These are phyloP conservation scores for Lasioglossum albipes DNA, from an alignment of 1,140 invertebrate genomes.

Conservation along the genomic window DNA sequence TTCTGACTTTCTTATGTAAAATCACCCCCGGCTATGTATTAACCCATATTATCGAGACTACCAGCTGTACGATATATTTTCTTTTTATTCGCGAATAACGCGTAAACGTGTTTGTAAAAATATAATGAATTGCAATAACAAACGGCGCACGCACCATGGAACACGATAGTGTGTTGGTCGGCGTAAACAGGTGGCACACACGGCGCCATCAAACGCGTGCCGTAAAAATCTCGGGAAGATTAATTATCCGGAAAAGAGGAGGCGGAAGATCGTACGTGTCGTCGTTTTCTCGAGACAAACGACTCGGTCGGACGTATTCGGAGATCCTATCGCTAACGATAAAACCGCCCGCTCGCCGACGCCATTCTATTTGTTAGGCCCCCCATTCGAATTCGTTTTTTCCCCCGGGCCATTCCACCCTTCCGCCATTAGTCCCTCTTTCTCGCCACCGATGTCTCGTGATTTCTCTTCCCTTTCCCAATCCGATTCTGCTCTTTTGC, in stretches of 20 bases:
- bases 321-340: constrained; percentile 59
- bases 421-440: constrained; percentile 21
- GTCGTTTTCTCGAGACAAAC: constrained; percentile 60
- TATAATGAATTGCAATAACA: no score
- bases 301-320: constrained; percentile 52
- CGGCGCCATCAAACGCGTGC: background rate
- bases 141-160: no score
- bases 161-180: background rate
- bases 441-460: constrained; percentile 13
- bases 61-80: no score
- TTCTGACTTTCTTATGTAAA: no score
- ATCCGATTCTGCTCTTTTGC: background rate
- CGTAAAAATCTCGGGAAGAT: constrained; percentile 38
- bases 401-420: constrained; percentile 11
- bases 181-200: background rate
- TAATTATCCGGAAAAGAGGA: constrained; percentile 43
- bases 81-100: no score
- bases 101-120: no score
- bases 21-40: no score
- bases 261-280: constrained; percentile 45
- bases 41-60: no score
- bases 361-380: constrained; percentile 63
- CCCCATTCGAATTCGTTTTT: constrained; percentile 11
- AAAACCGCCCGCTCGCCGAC: constrained; percentile 51
- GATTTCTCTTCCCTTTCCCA: constrained; percentile 28